Conservation (phyloP, 2,797 vertebrate genomes). For the Chrosomus eos region DNA sequence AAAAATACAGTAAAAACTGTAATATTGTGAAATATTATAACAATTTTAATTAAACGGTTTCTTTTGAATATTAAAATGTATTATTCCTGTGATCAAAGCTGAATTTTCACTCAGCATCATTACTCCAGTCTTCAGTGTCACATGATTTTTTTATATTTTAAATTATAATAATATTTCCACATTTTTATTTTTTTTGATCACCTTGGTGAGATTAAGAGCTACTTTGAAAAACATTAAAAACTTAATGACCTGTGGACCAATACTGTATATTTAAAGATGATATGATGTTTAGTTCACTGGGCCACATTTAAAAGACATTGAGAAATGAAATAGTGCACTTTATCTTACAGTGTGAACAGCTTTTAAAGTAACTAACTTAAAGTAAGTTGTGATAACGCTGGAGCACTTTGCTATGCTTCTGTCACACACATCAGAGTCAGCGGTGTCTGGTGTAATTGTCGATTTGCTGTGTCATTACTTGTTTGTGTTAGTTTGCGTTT, state of each 20-base stretch:
- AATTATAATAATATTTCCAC: neutral
- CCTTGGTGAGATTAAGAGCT: neutral
- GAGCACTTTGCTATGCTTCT: neutral
- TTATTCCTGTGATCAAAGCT: neutral
- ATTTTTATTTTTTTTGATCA: neutral
- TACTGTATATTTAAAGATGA: neutral
- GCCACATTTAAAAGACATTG: neutral
- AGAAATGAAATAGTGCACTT: neutral
- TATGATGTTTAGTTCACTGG: constrained; percentile 1
- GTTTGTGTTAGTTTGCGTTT: constrained; percentile 49
- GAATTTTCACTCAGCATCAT: neutral
- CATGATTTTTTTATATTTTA: neutral
- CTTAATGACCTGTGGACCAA: neutral
- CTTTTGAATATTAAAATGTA: neutral
- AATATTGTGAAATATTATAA: neutral
- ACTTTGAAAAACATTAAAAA: neutral
- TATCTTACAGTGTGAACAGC: neutral
- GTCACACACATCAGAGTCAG: neutral
- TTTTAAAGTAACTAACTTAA: neutral
- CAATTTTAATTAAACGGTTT: neutral
- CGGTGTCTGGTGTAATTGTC: constrained; percentile 54
- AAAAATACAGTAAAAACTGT: neutral
- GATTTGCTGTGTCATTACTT: constrained; percentile 55
- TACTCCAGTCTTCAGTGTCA: neutral
- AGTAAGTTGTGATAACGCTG: neutral